Evolutionary conservation across 2,797 vertebrate species (phyloP), one percentile per base, ranked within the genome.

Genomic region (Urosaurus nigricauda): DNA sequence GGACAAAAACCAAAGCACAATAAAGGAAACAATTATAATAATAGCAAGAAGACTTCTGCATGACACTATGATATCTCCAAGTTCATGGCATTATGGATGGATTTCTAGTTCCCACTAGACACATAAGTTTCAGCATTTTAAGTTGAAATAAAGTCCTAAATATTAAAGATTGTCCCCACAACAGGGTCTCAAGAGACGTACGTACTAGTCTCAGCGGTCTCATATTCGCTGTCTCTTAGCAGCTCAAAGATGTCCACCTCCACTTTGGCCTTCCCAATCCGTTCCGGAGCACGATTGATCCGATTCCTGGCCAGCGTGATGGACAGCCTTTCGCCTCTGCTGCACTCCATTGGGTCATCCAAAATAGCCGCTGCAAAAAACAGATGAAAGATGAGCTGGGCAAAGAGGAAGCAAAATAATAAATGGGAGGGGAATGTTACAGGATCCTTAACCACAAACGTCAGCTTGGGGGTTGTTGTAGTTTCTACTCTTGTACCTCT

Each of bases 211-310:
- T 99, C 99, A 4, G 98, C 98, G 1, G 98, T 99, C 96, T 99
- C 99, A 60, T 99, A 99, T 96, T 99, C 98, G 93, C 98, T 99
- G 98, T 99, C 99, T 96, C 98, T 95, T 92, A 99, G 97, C 94
- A 99, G 97, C 94, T 99, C 99, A 91, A 99, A 99, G 95, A 99
- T 99, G 97, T 99, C 99, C 97, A 99, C 98, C 94, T 99, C 99
- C 95, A 99, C 98, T 93, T 98, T 98, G 95, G 98, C 98, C 13
- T 98, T 99, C 91, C 97, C 98, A 85, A 96, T 98, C 90, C 98
- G 97, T 96, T 99, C 99, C 0, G 97, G 98, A 71, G 96, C 98
- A 11, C 97, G 98, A 96, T 99, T 99, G 97, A 99, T 99, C 96
- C 97, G 98, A 94, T 99, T 98, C 97, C 98, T 99, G 92, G 98